Base-by-base conservation (phyloP, 2,888 invertebrate genomes). In the Venusia cambrica region DNA sequence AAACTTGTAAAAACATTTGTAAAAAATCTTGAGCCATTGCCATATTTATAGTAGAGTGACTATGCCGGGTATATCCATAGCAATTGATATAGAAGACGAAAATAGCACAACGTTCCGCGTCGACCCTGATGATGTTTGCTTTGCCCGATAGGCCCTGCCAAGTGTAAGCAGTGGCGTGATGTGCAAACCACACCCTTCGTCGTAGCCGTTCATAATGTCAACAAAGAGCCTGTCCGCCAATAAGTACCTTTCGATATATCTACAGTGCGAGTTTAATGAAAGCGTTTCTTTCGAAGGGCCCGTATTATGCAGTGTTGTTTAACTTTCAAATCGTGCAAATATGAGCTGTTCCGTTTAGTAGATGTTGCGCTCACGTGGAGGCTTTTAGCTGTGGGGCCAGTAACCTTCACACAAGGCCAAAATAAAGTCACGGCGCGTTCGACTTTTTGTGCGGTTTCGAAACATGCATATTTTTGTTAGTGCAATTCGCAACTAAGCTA, bases 331-430 rank as follows among this genome's bases (percentile, higher is more conserved):
- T 33, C 24, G 28, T 38, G 39, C 38, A 45, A 44, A 40, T 38
- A 45, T 29, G 33, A 37, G 16, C 21, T 19, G 40, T 45, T 46
- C 43, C 49, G 48, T 49, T 44, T 48, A 28, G 17, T 28, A 29
- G 35, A 25, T 20, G 8, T 30, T 12, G 33, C 40, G 26, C 51
- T 40, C n/a, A n/a, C n/a, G n/a, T n/a, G n/a, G n/a, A n/a, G 33
- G 42, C 49, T n/a, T n/a, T n/a, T n/a, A 48, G 59, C 47, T 59
- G 43, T 45, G 44, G 50, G 67, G 59, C 54, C 68, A 66, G 38
- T 73, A 62, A 68, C 65, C 65, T 70, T 50, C 44, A 33, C n/a
- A n/a, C 66, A 71, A 73, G 73, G 70, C 57, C 59, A 55, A 48
- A 43, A 54, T 52, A 42, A 41, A 55, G 48, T 43, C 17, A 28